These are phyloP conservation scores for Arothron firmamentum DNA, from an alignment of 2,113 vertebrate genomes.

Conservation along the genomic window DNA sequence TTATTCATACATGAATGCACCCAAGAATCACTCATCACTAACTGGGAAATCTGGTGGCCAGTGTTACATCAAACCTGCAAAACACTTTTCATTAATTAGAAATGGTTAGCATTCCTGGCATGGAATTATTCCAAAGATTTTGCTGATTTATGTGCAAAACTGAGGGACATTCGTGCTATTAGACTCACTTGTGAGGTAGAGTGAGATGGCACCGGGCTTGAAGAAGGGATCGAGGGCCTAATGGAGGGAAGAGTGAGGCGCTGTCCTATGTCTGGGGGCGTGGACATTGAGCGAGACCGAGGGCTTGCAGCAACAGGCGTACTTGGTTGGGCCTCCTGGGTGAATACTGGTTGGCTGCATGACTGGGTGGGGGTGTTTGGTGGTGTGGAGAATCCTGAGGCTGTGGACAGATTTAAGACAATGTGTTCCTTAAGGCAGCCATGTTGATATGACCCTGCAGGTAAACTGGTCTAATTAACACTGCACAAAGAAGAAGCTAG, in stretches of 20 bases:
- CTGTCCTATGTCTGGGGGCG: conserved; percentile 82
- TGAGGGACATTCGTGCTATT: not conserved
- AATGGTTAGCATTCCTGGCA: no score
- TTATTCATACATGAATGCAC: conserved; percentile 25
- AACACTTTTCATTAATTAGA: no score
- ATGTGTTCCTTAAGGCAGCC: not conserved
- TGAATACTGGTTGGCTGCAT: conserved; percentile 83
- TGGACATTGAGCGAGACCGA: conserved; percentile 79
- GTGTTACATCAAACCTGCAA: no score
- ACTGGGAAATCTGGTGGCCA: no score
- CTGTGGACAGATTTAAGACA: conserved; percentile 52
- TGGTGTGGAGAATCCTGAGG: conserved; percentile 85
- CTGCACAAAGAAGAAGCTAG: no score
- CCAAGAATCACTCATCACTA: conserved; percentile 2
- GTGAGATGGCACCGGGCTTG: conserved; percentile 59
- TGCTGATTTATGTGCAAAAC: no score
- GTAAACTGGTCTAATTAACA: no score
- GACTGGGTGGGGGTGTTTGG: conserved; percentile 88
- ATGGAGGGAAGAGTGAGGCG: conserved; percentile 75
- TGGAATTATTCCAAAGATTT: no score
- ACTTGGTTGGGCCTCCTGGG: conserved; percentile 82
- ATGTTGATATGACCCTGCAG: not conserved
- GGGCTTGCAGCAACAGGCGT: conserved; percentile 79
- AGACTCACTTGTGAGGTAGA: conserved; percentile 86
- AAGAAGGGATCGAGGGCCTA: conserved; percentile 73